Evolutionary conservation across 2,113 vertebrate species (phyloP), one percentile per base, ranked within the genome.

Genomic region (Poeciliopsis retropinna): DNA sequence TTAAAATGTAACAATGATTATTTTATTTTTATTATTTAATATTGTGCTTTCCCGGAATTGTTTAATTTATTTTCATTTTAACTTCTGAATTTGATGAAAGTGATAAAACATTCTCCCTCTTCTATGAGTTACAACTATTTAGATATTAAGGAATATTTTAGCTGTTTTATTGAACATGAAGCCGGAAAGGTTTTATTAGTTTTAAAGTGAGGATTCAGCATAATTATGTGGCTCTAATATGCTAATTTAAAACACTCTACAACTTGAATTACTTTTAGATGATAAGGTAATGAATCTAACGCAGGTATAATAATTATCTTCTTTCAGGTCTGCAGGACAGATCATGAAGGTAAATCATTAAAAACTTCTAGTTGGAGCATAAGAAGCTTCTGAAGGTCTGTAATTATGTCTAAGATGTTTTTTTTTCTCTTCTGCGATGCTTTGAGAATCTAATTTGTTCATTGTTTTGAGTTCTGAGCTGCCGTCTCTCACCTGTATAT

Each of bases 401-500:
- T 57, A 57, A 57, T 57, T n/a, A 57, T 11, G 51, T 57, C 51
- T 57, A 19, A 17, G 29, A 32, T 3, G 29, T 15, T 25, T 11
- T 31, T 31, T 11, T 31, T 19, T 31, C 29, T 64, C 62, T 19
- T 19, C 29, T 64, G 31, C 3, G 22, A 54, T 17, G 34, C 54
- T 47, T 4, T 28, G 41, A 63, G 12, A 29, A 67, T 72, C 76
- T 75, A 71, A 86, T 78, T 70, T 67, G 41, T n/a, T 79, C 63
- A 64, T 70, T 30, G 28, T 73, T 73, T 11, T 12, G 5, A 32
- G 68, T 68, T 30, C 47, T 37, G 6, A 3, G 28, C 22, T 28
- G 4, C 66, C 69, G 25, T 65, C 63, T 0, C 27, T 73, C 74
- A 88, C 81, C 76, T 86, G 75, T 69, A 64, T 64, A 79, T 60